Conservation (phyloP, 2,797 vertebrate species). For the Danio jaintianensis region DNA sequence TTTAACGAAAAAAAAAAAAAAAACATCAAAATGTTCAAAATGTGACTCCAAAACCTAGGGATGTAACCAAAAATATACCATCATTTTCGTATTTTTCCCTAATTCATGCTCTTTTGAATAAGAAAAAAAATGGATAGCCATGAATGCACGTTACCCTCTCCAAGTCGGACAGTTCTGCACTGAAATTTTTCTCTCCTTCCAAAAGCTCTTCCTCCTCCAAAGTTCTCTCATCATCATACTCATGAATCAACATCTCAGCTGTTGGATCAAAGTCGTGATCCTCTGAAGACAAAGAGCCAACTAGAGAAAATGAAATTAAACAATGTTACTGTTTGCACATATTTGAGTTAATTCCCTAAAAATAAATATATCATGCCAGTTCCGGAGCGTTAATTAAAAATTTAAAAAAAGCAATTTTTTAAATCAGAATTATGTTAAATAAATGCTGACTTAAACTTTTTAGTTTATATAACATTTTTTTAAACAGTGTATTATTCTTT, state of each 20-base stretch:
- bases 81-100: too few relatives aligned
- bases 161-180: slow-evolving; percentile 94
- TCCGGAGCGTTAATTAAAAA: too few relatives aligned
- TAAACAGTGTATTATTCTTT: too few relatives aligned
- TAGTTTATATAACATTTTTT: too few relatives aligned
- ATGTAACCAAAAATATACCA: too few relatives aligned
- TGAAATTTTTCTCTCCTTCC: slow-evolving; percentile 91
- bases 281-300: slow-evolving; percentile 98
- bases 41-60: too few relatives aligned
- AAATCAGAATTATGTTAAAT: too few relatives aligned
- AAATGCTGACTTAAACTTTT: too few relatives aligned
- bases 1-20: too few relatives aligned
- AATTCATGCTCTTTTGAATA: not conserved
- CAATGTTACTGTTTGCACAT: not conserved
- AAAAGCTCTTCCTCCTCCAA: slow-evolving; percentile 96
- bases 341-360: not conserved
- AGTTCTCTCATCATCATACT: slow-evolving; percentile 95
- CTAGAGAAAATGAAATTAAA: slow-evolving; percentile 66
- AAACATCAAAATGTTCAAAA: too few relatives aligned
- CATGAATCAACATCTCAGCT: slow-evolving; percentile 97
- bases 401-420: too few relatives aligned
- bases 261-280: slow-evolving; percentile 99
- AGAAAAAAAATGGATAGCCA: not conserved
- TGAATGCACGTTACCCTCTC: slow-evolving; percentile 85
- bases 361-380: too few relatives aligned